phyloP scores from a whole-genome alignment of 2,797 vertebrate species.

The Hemitrygon akajei region DNA sequence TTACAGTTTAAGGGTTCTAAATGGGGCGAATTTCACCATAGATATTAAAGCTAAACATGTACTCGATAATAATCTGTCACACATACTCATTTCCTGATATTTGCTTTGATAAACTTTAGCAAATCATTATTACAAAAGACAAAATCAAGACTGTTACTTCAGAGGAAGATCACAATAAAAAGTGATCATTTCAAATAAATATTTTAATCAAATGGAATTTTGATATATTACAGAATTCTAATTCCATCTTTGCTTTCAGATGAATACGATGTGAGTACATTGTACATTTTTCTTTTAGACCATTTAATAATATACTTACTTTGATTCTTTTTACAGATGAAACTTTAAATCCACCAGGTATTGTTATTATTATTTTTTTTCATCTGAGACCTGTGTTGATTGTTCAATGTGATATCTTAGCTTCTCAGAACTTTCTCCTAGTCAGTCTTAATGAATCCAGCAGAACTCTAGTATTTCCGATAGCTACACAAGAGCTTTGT shows the following conservation, averaged over 20 bases:
- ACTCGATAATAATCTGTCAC: too few species aligned
- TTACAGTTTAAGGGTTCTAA: too few species aligned
- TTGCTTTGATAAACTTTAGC: too few species aligned
- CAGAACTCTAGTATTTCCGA: neutral
- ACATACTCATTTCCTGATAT: too few species aligned
- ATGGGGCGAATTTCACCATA: too few species aligned
- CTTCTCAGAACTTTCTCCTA: neutral
- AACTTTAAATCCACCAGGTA: slow-evolving; percentile 70
- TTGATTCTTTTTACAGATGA: slow-evolving; percentile 54
- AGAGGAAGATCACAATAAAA: neutral
- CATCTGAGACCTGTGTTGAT: too few species aligned
- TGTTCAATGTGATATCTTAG: too few species aligned
- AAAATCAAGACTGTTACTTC: neutral
- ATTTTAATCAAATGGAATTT: neutral
- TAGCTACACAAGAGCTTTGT: neutral
- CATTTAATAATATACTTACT: slow-evolving; percentile 40
- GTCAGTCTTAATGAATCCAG: neutral
- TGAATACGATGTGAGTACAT: neutral
- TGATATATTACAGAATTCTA: slow-evolving; percentile 10
- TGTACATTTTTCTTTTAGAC: neutral
- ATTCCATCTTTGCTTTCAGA: neutral
- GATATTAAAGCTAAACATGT: too few species aligned
- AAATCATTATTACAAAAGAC: neutral
- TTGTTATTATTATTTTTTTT: slow-evolving; percentile 36
- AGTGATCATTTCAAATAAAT: neutral